Evolutionary conservation across 2,113 vertebrate genomes (phyloP), one percentile per base, ranked within the genome.

Genomic region (Pomatorhinus ruficollis): DNA sequence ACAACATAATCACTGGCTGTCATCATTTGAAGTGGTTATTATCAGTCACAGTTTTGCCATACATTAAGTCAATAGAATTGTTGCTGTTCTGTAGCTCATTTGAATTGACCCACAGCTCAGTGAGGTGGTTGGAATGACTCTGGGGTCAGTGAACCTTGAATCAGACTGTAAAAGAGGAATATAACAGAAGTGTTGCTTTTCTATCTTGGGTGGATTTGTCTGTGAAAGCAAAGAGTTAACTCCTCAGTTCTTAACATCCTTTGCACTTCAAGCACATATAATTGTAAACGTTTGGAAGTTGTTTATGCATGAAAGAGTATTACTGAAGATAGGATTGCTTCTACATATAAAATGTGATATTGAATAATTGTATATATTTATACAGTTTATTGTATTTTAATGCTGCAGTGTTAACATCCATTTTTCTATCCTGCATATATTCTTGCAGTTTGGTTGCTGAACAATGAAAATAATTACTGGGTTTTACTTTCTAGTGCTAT

Each of bases 31-130:
- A 75, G 27, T 83, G 54, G 22, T 53, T 79, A 6, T 69, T 85
- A 16, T 70, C 65, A 83, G 22, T 75, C 27, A 22, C 22, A 35
- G 17, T 44, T 92, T 89, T 83, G 35, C 33, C 11, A 4, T 69
- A 53, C 0, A 0, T 42, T 33, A 54, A 47, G 45, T 54, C 19
- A 39, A 39, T 25, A 39, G 39, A 65, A 35, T 69, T 21, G 2
- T 61, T 50, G 54, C 53, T 45, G 69, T 50, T 68, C 63, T 39
- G 44, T 78, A 49, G 35, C 40, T 84, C 20, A 4, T 78, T 86
- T 65, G 54, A 77, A 66, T 18, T 50, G 35, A 85, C 61, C 45
- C 35, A 12, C 22, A 60, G 47, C 19, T 50, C 7, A 4, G 5
- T 39, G 53, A 65, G 37, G 59, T 50, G 45, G 8, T 4, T 57